Percentiles rank a stretch among this genome's conserved stretches.
These are phyloP conservation scores for Heliothis peltigera DNA, from an alignment of 2,888 invertebrate species.

Conservation along the genomic window DNA sequence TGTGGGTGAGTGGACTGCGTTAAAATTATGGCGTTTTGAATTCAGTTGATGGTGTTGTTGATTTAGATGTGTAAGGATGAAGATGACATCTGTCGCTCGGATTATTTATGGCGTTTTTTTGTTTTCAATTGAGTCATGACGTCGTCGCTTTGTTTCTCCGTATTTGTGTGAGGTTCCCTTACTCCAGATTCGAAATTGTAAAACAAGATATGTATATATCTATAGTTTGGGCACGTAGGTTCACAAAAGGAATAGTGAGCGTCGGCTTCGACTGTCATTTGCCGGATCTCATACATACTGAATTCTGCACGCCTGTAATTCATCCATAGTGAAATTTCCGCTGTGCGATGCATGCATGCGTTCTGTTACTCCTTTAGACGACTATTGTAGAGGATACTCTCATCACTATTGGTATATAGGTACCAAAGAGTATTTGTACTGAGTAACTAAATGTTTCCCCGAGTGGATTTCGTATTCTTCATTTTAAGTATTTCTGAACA, in stretches of 20 bases:
- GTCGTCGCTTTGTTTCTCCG: neutral
- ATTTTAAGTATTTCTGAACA: no score
- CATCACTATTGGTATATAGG: neutral
- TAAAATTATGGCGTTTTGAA: slow-evolving; percentile 29
- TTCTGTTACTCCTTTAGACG: neutral
- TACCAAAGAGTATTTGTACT: no score
- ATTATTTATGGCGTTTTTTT: slow-evolving; percentile 7
- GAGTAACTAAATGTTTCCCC: no score
- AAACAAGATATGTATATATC: neutral
- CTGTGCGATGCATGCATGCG: neutral
- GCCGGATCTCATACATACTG: slow-evolving; percentile 35
- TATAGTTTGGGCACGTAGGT: slow-evolving; percentile 25
- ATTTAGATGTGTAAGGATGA: slow-evolving; percentile 3
- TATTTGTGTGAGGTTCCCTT: no score
- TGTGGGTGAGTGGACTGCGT: slow-evolving; percentile 35
- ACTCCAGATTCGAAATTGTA: neutral
- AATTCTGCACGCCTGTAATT: slow-evolving; percentile 10
- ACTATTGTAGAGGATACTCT: neutral
- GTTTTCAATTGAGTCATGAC: neutral
- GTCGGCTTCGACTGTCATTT: neutral
- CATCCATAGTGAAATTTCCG: neutral
- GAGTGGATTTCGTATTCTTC: no score
- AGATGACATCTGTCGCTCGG: neutral
- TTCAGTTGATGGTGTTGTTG: slow-evolving; percentile 14
- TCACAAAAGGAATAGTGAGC: slow-evolving; percentile 30